phyloP scores from a whole-genome alignment of 2,888 invertebrate genomes.

The Disparrhopalites patrizii region DNA sequence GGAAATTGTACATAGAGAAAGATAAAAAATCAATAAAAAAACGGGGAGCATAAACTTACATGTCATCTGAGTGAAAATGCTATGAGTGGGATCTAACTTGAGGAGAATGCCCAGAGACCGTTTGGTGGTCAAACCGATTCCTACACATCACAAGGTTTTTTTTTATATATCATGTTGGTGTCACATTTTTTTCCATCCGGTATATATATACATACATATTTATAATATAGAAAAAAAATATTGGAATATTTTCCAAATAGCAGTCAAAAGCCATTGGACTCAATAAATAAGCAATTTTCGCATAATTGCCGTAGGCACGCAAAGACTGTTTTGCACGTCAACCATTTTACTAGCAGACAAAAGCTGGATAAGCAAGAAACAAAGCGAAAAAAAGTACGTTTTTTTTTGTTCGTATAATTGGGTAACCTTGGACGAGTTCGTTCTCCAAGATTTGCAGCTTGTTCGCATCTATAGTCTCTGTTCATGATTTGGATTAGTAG shows the following conservation, averaged over 20 bases:
- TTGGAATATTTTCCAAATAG: too few species aligned
- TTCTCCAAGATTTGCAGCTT: background rate
- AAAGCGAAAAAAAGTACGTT: background rate
- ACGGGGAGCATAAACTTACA: background rate
- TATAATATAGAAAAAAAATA: too few species aligned
- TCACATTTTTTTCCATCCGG: background rate
- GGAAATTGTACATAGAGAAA: too few species aligned
- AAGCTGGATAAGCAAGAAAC: background rate
- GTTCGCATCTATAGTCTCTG: background rate
- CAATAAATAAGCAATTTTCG: too few species aligned
- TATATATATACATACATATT: background rate
- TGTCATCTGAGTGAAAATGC: background rate
- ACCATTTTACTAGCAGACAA: too few species aligned
- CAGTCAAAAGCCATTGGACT: too few species aligned
- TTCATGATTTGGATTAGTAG: too few species aligned
- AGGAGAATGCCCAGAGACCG: background rate
- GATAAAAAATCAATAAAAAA: too few species aligned
- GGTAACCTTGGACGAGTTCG: slow-evolving; percentile 1
- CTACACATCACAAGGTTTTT: background rate
- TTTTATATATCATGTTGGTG: too few species aligned
- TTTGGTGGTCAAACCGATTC: background rate
- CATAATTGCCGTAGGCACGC: too few species aligned
- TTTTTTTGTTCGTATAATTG: too few species aligned
- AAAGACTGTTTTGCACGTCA: too few species aligned
- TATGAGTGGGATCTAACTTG: background rate